Evolutionary conservation across 1,140 invertebrate species (phyloP).

Genomic region (Polyergus mexicanus): DNA sequence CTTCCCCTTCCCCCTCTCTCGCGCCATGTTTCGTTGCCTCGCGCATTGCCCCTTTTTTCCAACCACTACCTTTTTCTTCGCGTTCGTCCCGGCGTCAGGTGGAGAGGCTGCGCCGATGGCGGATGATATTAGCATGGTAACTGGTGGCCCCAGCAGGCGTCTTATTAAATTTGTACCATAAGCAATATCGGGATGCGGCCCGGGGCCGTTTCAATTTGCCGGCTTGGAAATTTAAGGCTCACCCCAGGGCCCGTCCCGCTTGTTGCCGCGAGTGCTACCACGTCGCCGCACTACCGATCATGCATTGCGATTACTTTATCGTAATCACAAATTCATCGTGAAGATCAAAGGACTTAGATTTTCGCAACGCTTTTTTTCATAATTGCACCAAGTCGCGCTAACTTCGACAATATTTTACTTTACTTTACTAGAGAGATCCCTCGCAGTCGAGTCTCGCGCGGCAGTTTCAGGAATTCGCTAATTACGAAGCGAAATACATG

Average conservation of each 20-base stretch:
- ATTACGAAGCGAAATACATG: constrained; percentile 17
- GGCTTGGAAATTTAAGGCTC: constrained; percentile 78
- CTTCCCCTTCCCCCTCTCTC: not conserved
- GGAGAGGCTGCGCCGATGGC: constrained; percentile 78
- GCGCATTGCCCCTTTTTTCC: constrained; percentile 68
- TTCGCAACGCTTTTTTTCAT: not conserved
- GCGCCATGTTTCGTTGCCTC: not conserved
- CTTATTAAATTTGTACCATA: constrained; percentile 85
- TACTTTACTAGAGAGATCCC: not conserved
- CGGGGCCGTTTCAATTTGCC: constrained; percentile 81
- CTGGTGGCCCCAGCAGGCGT: constrained; percentile 82
- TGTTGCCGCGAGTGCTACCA: constrained; percentile 29
- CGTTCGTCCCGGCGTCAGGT: constrained; percentile 76
- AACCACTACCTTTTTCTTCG: constrained; percentile 61
- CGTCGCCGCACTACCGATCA: constrained; percentile 50
- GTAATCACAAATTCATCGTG: constrained; percentile 15
- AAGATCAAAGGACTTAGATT: not conserved
- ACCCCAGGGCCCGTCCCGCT: constrained; percentile 17
- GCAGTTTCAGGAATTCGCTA: not conserved
- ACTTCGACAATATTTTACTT: not conserved
- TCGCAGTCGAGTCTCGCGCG: not conserved
- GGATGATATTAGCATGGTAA: constrained; percentile 84
- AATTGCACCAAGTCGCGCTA: not conserved
- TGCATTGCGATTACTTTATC: constrained; percentile 32
- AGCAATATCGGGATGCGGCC: constrained; percentile 78